Conservation (phyloP, 2,113 vertebrate species). For the Rhynchomys soricoides region DNA sequence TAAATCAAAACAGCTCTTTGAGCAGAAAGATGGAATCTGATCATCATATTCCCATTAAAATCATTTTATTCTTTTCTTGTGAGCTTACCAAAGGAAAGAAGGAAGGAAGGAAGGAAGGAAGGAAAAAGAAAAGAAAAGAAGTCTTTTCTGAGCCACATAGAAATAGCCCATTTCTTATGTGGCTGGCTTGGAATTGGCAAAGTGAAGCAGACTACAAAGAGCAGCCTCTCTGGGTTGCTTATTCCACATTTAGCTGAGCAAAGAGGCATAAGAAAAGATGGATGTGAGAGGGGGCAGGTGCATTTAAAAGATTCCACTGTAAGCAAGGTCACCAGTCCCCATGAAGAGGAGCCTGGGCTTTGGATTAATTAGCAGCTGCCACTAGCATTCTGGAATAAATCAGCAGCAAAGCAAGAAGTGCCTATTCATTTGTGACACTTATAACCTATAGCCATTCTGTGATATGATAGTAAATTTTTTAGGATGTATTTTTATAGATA, state of each 20-base stretch:
- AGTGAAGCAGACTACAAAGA: not conserved
- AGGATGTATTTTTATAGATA: not conserved
- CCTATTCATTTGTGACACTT: not conserved
- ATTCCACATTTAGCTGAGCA: not conserved
- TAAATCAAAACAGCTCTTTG: not conserved
- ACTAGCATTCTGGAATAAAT: not conserved
- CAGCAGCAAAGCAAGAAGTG: not conserved
- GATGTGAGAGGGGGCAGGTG: not conserved
- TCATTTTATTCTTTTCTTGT: not conserved
- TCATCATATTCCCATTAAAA: slow-evolving; percentile 45
- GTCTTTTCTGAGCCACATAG: not conserved
- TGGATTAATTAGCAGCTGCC: fast-evolving
- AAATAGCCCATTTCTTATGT: not conserved
- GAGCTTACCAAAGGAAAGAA: slow-evolving; percentile 4
- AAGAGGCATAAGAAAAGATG: not conserved
- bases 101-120: not conserved
- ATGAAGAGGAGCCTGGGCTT: fast-evolving
- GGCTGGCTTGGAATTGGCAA: not conserved
- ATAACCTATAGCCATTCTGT: not conserved
- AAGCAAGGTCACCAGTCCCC: not conserved
- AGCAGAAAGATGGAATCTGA: slow-evolving; percentile 37
- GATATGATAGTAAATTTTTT: not conserved
- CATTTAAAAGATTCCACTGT: not conserved
- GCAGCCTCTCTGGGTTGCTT: not conserved
- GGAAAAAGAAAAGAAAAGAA: too few species aligned